Evolutionary conservation across 2,888 invertebrate species (phyloP), one percentile per base, ranked within the genome.

Genomic region (Argyresthia albistria): DNA sequence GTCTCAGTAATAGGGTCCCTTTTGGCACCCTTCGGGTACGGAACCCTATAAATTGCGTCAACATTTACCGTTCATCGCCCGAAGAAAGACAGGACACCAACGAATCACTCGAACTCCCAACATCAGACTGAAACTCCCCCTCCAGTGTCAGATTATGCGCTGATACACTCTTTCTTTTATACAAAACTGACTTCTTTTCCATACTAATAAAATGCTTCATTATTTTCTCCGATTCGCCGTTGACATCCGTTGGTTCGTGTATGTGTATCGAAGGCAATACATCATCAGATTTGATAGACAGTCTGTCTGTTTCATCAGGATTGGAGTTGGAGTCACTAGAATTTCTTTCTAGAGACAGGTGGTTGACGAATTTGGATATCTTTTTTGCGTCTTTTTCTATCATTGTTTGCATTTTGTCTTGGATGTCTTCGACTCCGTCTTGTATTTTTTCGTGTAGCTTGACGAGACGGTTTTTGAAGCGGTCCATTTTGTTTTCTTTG

Each of bases 371-470:
- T 55, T 62, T 70, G 0, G 76, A 69, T 15, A 80, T 55, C 56
- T 75, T 68, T 6, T 25, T 25, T 25, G 25, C 25, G 0, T 77
- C 76, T 25, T 61, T 67, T 47, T 83, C 81, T 35, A 80, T 69
- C 62, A 74, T 76, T n/a, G 58, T 73, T 37, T 86, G 86, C 1
- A 88, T 64, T 55, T 83, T 79, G 46, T 84, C 88, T 59, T 84
- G 86, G 0, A 88, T 65, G 50, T 77, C 81, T 57, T 88, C 88
- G 43, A 88, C 78, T 1, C 71, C 67, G 46, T 82, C 79, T 48
- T 87, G 84, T 0, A 88, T 70, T 55, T 80, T 87, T 12, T 64
- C 86, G 53, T 88, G 87, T 35, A 88, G 65, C 58, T 68, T 79
- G 25, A 74, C 67, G 0, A 87, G 59, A 0, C 72, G 69, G 50